Evolutionary conservation across 2,888 invertebrate species (phyloP).

Genomic region (Suillia variegata): DNA sequence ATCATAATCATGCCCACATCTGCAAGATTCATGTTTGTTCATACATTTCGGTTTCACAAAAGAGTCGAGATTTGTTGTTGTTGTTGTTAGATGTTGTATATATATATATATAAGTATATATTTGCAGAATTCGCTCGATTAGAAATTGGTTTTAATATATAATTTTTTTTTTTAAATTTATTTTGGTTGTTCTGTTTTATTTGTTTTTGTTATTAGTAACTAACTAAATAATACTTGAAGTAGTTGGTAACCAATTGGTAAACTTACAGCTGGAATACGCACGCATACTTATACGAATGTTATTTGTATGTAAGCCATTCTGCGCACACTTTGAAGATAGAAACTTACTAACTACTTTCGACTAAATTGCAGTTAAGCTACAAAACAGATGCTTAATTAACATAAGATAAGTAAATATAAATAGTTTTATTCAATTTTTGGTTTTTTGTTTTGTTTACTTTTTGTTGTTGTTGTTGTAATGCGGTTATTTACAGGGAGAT

Average conservation of each 20-base stretch:
- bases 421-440: too few relatives aligned
- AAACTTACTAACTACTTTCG: not conserved
- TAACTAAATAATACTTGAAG: not conserved
- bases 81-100: not conserved
- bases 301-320: not conserved
- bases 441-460: too few relatives aligned
- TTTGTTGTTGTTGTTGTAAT: too few relatives aligned
- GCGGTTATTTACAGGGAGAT: too few relatives aligned
- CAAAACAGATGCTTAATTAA: not conserved
- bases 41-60: too few relatives aligned
- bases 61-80: slow-evolving; percentile 18
- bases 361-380: not conserved
- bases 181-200: slow-evolving; percentile 4
- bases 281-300: not conserved
- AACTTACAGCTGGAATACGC: not conserved
- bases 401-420: not conserved
- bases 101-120: not conserved
- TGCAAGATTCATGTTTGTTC: slow-evolving; percentile 66
- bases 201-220: not conserved
- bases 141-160: slow-evolving; percentile 8
- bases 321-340: not conserved
- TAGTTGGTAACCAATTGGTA: too few relatives aligned
- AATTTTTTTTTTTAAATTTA: slow-evolving; percentile 14
- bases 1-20: slow-evolving; percentile 97
- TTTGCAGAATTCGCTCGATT: slow-evolving; percentile 6